These are phyloP conservation scores for Aphelenchoides besseyi DNA, from an alignment of 1,140 invertebrate species.

Conservation along the genomic window DNA sequence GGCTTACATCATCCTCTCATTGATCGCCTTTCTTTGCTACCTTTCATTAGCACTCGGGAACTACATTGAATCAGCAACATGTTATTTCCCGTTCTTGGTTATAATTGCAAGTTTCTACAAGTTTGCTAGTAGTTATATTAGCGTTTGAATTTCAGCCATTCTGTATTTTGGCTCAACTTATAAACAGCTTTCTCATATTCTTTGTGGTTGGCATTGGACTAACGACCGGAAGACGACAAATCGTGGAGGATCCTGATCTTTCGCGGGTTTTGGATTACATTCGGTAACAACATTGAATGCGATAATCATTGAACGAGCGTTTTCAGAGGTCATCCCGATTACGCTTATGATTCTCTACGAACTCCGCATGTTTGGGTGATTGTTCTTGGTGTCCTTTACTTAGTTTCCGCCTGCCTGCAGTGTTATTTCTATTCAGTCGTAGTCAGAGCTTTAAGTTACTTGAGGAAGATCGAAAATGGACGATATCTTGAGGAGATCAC, in stretches of 20 bases:
- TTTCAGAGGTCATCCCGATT: not conserved
- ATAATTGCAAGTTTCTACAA: conserved; percentile 4
- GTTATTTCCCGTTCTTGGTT: not conserved
- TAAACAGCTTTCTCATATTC: not conserved
- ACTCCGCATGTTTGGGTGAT: conserved; percentile 3
- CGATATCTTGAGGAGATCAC: conserved; percentile 1
- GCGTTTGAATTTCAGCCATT: not conserved
- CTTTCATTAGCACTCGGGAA: not conserved
- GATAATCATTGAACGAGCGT: too few relatives aligned
- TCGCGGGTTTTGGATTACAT: not conserved
- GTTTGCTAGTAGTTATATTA: not conserved
- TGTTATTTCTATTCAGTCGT: not conserved
- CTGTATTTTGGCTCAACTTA: conserved; percentile 3
- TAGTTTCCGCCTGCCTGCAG: not conserved
- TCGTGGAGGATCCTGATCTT: not conserved
- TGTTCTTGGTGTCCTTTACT: not conserved
- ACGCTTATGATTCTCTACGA: not conserved
- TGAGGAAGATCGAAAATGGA: not conserved
- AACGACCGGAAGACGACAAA: conserved; percentile 1
- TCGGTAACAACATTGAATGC: too few relatives aligned
- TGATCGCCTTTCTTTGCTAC: conserved; percentile 10
- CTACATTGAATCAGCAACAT: not conserved
- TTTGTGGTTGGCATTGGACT: not conserved
- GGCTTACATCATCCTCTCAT: not conserved
- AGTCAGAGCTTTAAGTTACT: not conserved